These are phyloP conservation scores for Helicorthomorpha holstii DNA, from an alignment of 1,140 invertebrate genomes.

Conservation along the genomic window DNA sequence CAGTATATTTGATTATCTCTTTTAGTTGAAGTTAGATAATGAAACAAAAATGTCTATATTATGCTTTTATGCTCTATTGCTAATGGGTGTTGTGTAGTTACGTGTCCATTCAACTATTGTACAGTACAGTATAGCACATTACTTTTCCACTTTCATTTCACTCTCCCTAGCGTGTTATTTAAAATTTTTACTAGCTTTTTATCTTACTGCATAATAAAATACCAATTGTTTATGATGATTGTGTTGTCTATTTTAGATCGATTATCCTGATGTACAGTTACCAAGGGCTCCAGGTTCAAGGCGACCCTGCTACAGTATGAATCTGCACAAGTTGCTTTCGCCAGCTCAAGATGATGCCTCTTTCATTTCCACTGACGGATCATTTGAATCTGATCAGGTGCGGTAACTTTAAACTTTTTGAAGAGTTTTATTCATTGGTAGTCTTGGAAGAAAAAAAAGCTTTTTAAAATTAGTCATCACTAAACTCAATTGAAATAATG, in stretches of 20 bases:
- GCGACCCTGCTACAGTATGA: conserved; percentile 19
- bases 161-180: too few species aligned
- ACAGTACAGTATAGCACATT: too few species aligned
- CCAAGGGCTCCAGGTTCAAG: conserved; percentile 31
- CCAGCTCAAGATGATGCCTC: conserved; percentile 18
- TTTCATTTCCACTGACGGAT: conserved; percentile 11
- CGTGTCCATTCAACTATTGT: too few species aligned
- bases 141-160: too few species aligned
- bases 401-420: conserved; percentile 10
- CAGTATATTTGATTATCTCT: too few species aligned
- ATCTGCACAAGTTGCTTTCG: conserved; percentile 20
- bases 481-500: background rate
- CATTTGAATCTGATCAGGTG: conserved; percentile 9
- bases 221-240: too few species aligned
- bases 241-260: conserved; percentile 64
- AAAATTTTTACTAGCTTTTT: too few species aligned
- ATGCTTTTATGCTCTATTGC: too few species aligned
- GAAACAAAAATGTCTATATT: too few species aligned
- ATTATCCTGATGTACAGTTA: conserved; percentile 53
- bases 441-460: background rate
- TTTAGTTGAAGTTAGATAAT: too few species aligned
- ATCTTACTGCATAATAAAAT: too few species aligned
- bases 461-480: background rate
- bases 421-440: background rate
- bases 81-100: too few species aligned